Conservation (phyloP, 1,140 invertebrate species). For the Drosophila persimilis region DNA sequence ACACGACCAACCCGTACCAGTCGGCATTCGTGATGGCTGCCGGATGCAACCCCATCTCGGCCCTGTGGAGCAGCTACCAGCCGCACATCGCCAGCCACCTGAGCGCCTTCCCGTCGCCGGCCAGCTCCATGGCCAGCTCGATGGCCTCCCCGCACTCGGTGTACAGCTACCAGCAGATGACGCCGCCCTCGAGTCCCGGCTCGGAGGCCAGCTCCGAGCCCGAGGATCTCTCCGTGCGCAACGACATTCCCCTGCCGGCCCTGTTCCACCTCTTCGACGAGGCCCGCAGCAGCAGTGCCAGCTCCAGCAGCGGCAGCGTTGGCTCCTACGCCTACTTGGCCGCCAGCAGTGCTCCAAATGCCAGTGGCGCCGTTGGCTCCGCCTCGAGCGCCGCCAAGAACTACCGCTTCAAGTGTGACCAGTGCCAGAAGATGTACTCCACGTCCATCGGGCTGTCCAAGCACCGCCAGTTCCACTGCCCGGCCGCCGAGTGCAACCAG, state of each 20-base stretch:
- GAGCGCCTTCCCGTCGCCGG: conserved; percentile 71
- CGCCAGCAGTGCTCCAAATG: conserved; percentile 84
- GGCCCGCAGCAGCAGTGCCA: conserved; percentile 42
- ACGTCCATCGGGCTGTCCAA: conserved; percentile 97
- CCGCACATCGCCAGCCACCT: conserved; percentile 38
- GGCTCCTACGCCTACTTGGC: conserved; percentile 66
- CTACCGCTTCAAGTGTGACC: conserved; percentile 93
- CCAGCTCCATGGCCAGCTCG: conserved; percentile 66
- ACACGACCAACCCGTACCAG: conserved; percentile 74
- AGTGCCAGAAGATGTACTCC: conserved; percentile 97
- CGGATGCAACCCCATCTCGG: conserved; percentile 76
- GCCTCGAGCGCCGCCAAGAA: conserved; percentile 78
- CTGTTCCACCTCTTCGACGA: conserved; percentile 79
- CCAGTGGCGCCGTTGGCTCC: neutral
- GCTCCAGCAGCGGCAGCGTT: conserved; percentile 63
- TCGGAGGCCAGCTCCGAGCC: conserved; percentile 73
- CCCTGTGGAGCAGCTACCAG: conserved; percentile 76
- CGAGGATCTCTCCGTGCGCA: conserved; percentile 79
- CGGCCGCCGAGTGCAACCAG: conserved; percentile 84
- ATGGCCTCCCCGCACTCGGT: conserved; percentile 67
- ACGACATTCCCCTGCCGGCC: conserved; percentile 78
- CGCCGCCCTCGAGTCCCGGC: conserved; percentile 78
- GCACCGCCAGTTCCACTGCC: conserved; percentile 97
- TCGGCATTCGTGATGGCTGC: conserved; percentile 77
- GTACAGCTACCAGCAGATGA: conserved; percentile 78